These are phyloP conservation scores for Brevimyrus niger DNA, from an alignment of 2,113 vertebrate species.

Conservation along the genomic window DNA sequence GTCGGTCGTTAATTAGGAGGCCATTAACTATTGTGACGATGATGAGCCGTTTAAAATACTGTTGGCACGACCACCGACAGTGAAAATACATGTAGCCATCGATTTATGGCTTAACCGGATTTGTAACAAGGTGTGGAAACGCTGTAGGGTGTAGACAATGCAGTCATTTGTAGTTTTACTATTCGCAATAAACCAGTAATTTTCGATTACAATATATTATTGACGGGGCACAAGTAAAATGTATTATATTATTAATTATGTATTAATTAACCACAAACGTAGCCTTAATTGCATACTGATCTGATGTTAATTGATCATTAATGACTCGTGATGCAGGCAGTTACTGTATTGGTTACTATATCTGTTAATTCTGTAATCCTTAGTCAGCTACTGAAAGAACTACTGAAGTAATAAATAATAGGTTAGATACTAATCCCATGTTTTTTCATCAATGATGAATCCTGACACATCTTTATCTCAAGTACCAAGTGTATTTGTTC, in stretches of 20 bases:
- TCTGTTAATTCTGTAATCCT: too few species aligned
- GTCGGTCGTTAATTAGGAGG: conserved; percentile 4
- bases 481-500: neutral
- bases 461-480: neutral
- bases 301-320: too few species aligned
- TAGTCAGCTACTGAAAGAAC: too few species aligned
- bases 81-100: neutral
- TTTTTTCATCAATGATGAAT: too few species aligned
- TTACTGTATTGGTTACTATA: too few species aligned
- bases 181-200: neutral
- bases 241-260: too few species aligned
- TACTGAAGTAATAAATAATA: too few species aligned
- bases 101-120: neutral
- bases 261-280: too few species aligned
- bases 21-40: conserved; percentile 10
- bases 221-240: too few species aligned
- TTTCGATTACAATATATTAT: neutral
- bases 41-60: neutral
- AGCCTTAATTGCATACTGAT: too few species aligned
- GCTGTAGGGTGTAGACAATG: neutral
- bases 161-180: neutral
- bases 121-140: neutral
- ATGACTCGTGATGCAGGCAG: too few species aligned
- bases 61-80: neutral
- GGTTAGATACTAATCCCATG: too few species aligned